Evolutionary conservation across 2,797 vertebrate genomes (phyloP).

Genomic region (Clarias laeviceps): DNA sequence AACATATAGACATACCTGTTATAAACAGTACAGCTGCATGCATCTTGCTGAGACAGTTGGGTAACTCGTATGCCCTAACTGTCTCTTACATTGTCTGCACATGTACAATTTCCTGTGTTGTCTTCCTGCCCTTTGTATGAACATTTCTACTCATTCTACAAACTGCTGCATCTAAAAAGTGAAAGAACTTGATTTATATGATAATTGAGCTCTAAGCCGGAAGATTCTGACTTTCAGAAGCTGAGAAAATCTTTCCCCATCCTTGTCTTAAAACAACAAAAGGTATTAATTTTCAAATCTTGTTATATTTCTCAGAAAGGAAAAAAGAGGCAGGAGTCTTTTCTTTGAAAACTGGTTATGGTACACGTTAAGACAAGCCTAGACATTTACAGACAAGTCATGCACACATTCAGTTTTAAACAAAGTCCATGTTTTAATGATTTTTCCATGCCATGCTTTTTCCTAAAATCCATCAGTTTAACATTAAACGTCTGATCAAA

Average conservation of each 20-base stretch:
- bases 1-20: conserved; percentile 19
- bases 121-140: not conserved
- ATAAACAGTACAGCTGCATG: conserved; percentile 24
- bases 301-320: not conserved
- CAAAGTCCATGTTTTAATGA: not conserved
- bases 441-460: not conserved
- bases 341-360: not conserved
- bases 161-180: not conserved
- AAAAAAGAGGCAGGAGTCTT: not conserved
- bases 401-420: not conserved
- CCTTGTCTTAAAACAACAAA: not conserved
- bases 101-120: conserved; percentile 5
- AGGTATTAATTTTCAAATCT: not conserved
- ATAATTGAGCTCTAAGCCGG: not conserved
- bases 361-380: not conserved
- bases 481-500: not conserved
- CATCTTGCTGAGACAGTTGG: conserved; percentile 24
- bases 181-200: not conserved
- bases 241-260: not conserved
- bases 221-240: not conserved
- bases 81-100: not conserved
- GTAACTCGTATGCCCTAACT: not conserved
- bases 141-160: not conserved
- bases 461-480: not conserved
- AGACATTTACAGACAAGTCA: not conserved